Evolutionary conservation across 2,888 invertebrate species (phyloP), one percentile per base, ranked within the genome.

Genomic region (Cerastis leucographa): DNA sequence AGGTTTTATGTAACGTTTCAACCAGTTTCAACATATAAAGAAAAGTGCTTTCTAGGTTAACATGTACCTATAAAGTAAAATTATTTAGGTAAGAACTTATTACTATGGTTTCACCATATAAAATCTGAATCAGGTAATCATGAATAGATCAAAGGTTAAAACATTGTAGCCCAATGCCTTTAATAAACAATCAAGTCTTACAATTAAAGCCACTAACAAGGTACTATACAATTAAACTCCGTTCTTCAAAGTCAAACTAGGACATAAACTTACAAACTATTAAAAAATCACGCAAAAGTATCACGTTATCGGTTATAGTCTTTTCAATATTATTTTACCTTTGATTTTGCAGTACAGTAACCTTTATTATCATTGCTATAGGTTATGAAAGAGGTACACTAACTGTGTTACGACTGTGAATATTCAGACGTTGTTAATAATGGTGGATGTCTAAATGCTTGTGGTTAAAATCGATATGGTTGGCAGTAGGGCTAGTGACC

Each of bases 381-480:
- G 25, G 64, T 42, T 64, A 64, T 9, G 42, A 25, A n/a, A 64
- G 17, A 42, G 17, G 44, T 42, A 40, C 6, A 42, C 4, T 25
- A 12, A 42, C n/a, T 25, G 42, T 62, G 42, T 42, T n/a, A 22
- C 14, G 19, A 61, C 61, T 64, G 64, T 42, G 56, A 79, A 84
- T 71, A 83, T 78, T 73, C 59, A 70, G 71, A 59, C 12, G 74
- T 79, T 65, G 71, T 76, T 86, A 85, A 88, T 87, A 90, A 87
- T 85, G 70, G 85, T 81, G 59, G 64, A 83, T 81, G 86, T 89
- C 85, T 85, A 82, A 90, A 89, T 86, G 89, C 85, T 90, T 87
- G 88, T 87, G 89, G 91, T 85, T 88, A 81, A 89, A 93, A 94
- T 94, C 94, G 90, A 94, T 94, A 93, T 76, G 81, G 81, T 80